A percentile compares a stretch with the other conserved stretches of the same genome.
Conservation (phyloP, 2,888 invertebrate genomes). For the Heliconius erato region DNA sequence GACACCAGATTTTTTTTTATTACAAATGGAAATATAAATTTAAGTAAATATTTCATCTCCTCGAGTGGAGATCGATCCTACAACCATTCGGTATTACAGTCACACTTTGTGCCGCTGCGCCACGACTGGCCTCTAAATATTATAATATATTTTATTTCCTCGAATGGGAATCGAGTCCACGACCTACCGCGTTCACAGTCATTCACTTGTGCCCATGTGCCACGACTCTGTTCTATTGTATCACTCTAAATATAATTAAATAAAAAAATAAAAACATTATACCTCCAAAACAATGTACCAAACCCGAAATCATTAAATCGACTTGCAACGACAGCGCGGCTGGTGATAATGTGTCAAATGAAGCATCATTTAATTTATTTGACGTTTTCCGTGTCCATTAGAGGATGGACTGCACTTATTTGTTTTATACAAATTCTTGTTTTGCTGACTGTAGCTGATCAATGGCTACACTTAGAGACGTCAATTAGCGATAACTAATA, state of each 20-base stretch:
- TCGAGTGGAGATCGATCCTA: too few relatives aligned
- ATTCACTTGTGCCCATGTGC: neutral
- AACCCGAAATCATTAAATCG: neutral
- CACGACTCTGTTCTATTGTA: neutral
- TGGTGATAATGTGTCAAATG: conserved; percentile 12
- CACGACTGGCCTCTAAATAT: neutral
- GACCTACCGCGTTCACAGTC: too few relatives aligned
- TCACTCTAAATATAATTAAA: neutral
- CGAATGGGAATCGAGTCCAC: neutral
- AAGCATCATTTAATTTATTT: conserved; percentile 14
- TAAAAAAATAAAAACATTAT: neutral
- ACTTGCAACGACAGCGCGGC: conserved; percentile 11
- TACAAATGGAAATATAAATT: too few relatives aligned
- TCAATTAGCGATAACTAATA: neutral
- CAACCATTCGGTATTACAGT: too few relatives aligned
- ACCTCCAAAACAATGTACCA: neutral
- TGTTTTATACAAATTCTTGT: neutral
- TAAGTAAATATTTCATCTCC: too few relatives aligned
- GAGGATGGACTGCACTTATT: neutral
- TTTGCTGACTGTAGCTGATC: neutral
- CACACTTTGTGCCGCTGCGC: neutral
- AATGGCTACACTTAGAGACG: neutral
- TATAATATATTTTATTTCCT: too few relatives aligned
- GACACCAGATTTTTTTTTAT: too few relatives aligned
- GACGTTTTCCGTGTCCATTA: conserved; percentile 4